Conservation (phyloP, 2,797 vertebrate species). For the Geotrypetes seraphini region DNA sequence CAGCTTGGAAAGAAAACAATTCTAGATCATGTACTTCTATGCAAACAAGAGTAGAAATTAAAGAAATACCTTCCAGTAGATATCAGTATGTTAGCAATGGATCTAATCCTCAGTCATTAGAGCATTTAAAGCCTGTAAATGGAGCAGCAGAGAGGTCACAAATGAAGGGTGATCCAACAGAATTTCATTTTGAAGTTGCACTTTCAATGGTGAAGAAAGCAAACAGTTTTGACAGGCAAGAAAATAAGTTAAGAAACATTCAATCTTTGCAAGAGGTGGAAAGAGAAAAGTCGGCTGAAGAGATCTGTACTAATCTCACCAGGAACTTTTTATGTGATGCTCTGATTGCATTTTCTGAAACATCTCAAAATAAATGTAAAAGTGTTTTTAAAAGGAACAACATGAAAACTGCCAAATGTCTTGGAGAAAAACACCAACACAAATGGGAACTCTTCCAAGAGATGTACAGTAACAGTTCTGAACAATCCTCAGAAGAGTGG, state of each 20-base stretch:
- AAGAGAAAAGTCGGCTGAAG: slow-evolving; percentile 6
- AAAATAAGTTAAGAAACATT: slow-evolving; percentile 1
- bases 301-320: slow-evolving; percentile 17
- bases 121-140: not conserved
- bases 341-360: slow-evolving; percentile 13
- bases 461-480: slow-evolving; percentile 2
- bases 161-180: not conserved
- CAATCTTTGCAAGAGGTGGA: not conserved
- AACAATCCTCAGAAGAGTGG: slow-evolving; percentile 3
- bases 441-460: slow-evolving; percentile 2
- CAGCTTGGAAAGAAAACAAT: slow-evolving; percentile 1
- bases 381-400: slow-evolving; percentile 9
- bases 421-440: not conserved
- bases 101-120: not conserved
- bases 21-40: not conserved
- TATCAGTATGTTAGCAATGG: not conserved
- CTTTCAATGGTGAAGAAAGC: not conserved
- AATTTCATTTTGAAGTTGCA: not conserved
- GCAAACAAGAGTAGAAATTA: not conserved
- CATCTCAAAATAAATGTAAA: slow-evolving; percentile 11
- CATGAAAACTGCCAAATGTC: not conserved
- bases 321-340: slow-evolving; percentile 25
- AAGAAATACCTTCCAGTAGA: not conserved
- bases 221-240: not conserved
- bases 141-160: not conserved